phyloP scores from a whole-genome alignment of 2,797 vertebrate genomes.

The Lagodon rhomboides region DNA sequence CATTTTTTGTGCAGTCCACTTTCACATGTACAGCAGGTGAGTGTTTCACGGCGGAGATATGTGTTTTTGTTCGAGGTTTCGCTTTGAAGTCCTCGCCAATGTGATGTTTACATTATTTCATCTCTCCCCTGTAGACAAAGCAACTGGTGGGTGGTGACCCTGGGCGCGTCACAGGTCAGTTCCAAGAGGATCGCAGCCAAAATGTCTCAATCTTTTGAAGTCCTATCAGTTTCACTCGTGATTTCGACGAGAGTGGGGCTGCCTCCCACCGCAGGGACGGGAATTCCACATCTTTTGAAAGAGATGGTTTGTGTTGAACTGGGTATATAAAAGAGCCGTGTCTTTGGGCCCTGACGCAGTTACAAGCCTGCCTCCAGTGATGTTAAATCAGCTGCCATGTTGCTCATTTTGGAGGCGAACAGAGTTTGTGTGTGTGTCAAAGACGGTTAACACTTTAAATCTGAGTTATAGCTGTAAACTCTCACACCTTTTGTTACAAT shows the following conservation, averaged over 20 bases:
- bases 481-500: neutral
- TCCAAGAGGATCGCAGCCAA: constrained; percentile 13
- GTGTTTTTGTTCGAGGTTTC: neutral
- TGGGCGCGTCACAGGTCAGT: constrained; percentile 24
- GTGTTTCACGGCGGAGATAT: neutral
- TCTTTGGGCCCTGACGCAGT: constrained; percentile 14
- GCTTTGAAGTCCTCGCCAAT: neutral
- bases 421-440: neutral
- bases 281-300: constrained; percentile 30
- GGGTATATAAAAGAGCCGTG: neutral
- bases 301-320: constrained; percentile 9
- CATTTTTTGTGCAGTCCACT: neutral
- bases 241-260: neutral
- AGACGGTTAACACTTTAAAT: neutral
- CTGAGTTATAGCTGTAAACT: neutral
- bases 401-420: neutral
- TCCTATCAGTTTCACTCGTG: neutral
- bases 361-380: neutral
- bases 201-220: constrained; percentile 24
- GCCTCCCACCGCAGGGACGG: constrained; percentile 2
- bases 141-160: constrained; percentile 4
- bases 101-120: constrained; percentile 34
- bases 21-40: constrained; percentile 19
- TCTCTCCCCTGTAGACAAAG: constrained; percentile 24
- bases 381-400: neutral